A percentile compares a stretch with the other conserved stretches of the same genome.
phyloP scores from a whole-genome alignment of 2,888 invertebrate species.

The Synanthedon formicaeformis region DNA sequence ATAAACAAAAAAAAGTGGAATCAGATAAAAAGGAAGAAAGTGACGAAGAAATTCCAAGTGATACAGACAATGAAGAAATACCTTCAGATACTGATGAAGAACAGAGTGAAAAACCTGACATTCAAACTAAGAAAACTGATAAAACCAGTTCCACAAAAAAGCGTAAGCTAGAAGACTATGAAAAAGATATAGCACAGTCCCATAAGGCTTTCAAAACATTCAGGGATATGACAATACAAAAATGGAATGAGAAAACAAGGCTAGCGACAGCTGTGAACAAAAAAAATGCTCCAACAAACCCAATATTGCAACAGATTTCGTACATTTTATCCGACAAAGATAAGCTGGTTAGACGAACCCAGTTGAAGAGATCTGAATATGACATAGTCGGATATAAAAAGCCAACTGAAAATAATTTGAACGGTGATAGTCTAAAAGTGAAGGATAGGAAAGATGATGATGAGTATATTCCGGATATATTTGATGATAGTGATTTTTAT shows the following conservation, averaged over 20 bases:
- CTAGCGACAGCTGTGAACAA: slow-evolving; percentile 75
- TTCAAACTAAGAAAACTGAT: slow-evolving; percentile 19
- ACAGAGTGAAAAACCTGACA: slow-evolving; percentile 23
- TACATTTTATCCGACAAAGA: slow-evolving; percentile 83
- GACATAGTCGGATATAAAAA: slow-evolving; percentile 73
- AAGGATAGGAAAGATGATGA: slow-evolving; percentile 54
- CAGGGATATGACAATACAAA: slow-evolving; percentile 85
- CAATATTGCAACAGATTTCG: slow-evolving; percentile 84
- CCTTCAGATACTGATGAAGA: slow-evolving; percentile 71
- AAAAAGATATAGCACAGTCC: slow-evolving; percentile 62
- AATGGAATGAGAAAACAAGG: slow-evolving; percentile 95
- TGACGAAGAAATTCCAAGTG: slow-evolving; percentile 58
- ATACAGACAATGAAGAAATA: slow-evolving; percentile 75
- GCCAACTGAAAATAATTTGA: slow-evolving; percentile 15
- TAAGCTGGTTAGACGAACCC: slow-evolving; percentile 83
- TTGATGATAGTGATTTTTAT: slow-evolving; percentile 98
- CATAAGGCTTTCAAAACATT: slow-evolving; percentile 75
- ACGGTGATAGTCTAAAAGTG: slow-evolving; percentile 17
- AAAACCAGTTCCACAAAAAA: slow-evolving; percentile 34
- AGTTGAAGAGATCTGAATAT: slow-evolving; percentile 81
- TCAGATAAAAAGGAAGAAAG: slow-evolving; percentile 39
- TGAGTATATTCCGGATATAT: slow-evolving; percentile 84
- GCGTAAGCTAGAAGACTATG: slow-evolving; percentile 72
- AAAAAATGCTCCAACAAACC: slow-evolving; percentile 72
- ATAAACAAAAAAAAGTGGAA: slow-evolving; percentile 19